Conservation (phyloP, 2,797 vertebrate species). For the Rousettus madagascariensis region DNA sequence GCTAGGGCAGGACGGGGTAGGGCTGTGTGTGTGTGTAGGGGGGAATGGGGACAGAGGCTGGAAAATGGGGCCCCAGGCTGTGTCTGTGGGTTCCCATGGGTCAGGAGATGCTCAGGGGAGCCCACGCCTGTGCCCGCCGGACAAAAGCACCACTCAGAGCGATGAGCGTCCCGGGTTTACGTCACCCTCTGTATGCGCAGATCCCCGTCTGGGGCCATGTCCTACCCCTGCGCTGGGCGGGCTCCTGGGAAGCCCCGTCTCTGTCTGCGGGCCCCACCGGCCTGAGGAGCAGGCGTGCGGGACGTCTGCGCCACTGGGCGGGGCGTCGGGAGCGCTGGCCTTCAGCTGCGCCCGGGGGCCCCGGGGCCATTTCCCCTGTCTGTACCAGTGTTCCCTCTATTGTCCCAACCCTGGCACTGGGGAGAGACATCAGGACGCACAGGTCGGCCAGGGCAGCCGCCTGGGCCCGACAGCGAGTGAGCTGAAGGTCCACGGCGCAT, state of each 20-base stretch:
- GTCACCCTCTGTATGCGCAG: fast-evolving
- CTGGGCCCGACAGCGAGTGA: fast-evolving
- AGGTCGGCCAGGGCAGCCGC: fast-evolving
- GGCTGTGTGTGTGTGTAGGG: background rate
- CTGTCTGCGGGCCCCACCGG: background rate
- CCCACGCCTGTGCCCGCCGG: fast-evolving
- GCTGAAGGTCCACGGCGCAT: background rate
- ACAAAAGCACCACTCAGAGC: too few relatives aligned
- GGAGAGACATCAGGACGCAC: too few relatives aligned
- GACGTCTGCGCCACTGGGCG: background rate
- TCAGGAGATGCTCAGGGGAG: background rate
- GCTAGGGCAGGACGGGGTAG: too few relatives aligned
- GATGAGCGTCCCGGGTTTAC: fast-evolving
- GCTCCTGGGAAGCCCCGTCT: background rate
- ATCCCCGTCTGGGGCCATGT: background rate
- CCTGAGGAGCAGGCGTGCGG: too few relatives aligned
- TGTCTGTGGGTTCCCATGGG: background rate
- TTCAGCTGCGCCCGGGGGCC: background rate
- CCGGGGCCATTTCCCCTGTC: background rate
- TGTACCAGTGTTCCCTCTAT: background rate
- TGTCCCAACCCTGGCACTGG: background rate
- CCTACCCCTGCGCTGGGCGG: background rate
- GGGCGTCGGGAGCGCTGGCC: too few relatives aligned
- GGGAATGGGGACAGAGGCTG: background rate
- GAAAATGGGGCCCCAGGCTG: too few relatives aligned